Evolutionary conservation across 2,888 invertebrate genomes (phyloP).

Genomic region (Polymixis lichenea): DNA sequence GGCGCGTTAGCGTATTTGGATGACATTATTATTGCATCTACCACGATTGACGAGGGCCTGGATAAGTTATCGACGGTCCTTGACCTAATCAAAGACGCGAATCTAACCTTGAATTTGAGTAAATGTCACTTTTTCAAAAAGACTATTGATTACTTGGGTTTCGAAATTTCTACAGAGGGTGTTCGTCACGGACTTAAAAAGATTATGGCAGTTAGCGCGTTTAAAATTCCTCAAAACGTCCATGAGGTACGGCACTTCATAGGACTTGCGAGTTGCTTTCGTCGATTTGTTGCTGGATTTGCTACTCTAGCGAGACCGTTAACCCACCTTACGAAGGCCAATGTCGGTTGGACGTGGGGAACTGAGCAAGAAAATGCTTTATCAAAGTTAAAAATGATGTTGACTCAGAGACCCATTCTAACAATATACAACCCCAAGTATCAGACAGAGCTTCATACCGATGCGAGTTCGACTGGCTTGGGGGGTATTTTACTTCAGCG

Average conservation of each 20-base stretch:
- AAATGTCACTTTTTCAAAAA: constrained; percentile 3
- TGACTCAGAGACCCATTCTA: no score
- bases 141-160: neutral
- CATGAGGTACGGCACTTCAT: no score
- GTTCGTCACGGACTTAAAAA: no score
- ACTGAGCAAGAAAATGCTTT: constrained; percentile 8
- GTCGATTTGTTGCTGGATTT: constrained; percentile 3
- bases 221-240: constrained; percentile 4
- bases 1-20: constrained; percentile 3
- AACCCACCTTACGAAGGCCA: neutral
- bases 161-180: neutral
- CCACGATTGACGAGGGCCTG: neutral
- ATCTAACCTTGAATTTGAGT: neutral
- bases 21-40: neutral
- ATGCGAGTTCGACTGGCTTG: no score
- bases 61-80: neutral
- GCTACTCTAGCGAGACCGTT: neutral
- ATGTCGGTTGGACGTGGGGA: neutral
- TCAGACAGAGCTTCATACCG: no score
- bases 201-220: neutral
- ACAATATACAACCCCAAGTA: no score
- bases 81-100: no score
- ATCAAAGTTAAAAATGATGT: no score
- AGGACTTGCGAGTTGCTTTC: no score
- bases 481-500: no score